Evolutionary conservation across 2,113 vertebrate genomes (phyloP), one percentile per base, ranked within the genome.

Genomic region (Seriola aureovittata): DNA sequence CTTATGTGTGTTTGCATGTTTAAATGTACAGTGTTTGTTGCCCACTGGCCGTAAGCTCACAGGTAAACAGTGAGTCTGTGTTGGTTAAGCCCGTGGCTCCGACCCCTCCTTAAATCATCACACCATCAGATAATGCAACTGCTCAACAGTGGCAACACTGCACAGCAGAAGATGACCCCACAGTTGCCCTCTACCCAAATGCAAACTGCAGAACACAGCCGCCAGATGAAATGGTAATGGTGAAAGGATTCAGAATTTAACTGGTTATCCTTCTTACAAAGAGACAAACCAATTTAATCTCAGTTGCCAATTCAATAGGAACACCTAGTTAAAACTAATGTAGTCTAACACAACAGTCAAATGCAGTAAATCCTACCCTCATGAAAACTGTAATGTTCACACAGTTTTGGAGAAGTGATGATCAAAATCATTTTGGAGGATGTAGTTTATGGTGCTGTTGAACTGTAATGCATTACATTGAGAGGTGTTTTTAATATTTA

Each of bases 61-160:
- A 89, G 82, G 76, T 80, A 93, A 91, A 93, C 81, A 85, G 64
- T 80, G n/a, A 62, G 59, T 19, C 40, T 36, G 29, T 81, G 71
- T 52, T 82, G 72, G 66, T 78, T 77, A 44, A 78, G 63, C 60
- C 64, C 36, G 50, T 34, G 60, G 67, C 78, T 74, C 32, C 46
- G 0, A 69, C 65, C 63, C 57, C 69, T 81, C 82, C 81, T 82
- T 66, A 71, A 81, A 66, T 70, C 81, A 76, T 75, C 81, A 81
- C 70, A 81, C 19, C 71, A 69, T 89, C 67, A 88, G 71, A 92
- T 84, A 89, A 86, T 78, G 66, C 4, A 69, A 81, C 64, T 78
- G 57, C 86, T 80, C 59, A 83, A 63, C 81, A 75, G 79, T 36
- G 58, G 67, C 68, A 52, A 65, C 71, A 66, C 29, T 16, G 40